Percentiles rank a stretch among this genome's conserved stretches.
Evolutionary conservation across 2,113 vertebrate species (phyloP).

Genomic region (Pycnonotus jocosus): DNA sequence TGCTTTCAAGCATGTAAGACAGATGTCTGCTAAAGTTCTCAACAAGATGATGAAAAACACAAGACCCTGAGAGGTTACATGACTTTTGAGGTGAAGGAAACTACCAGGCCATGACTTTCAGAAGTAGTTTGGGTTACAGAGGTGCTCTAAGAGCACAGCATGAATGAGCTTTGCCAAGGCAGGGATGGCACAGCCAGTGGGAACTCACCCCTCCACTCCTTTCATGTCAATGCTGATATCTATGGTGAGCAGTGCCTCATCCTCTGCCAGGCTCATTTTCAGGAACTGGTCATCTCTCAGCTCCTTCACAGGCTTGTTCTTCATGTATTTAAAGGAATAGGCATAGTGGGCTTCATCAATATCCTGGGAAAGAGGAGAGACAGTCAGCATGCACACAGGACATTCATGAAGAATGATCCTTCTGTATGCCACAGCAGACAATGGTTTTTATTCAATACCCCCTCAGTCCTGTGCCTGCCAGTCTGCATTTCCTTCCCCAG

Average conservation of each 20-base stretch:
- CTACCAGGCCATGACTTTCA: not conserved
- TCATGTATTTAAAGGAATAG: slow-evolving; percentile 96
- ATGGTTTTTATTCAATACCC: not conserved
- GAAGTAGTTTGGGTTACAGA: not conserved
- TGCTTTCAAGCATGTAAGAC: not conserved
- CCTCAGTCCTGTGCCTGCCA: not conserved
- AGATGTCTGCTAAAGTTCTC: not conserved
- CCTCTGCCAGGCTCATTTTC: slow-evolving; percentile 93
- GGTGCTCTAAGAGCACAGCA: not conserved
- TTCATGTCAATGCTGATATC: slow-evolving; percentile 96
- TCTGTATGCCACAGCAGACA: not conserved
- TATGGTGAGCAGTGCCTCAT: slow-evolving; percentile 86
- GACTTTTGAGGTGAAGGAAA: not conserved
- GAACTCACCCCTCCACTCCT: slow-evolving; percentile 90
- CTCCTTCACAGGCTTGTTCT: slow-evolving; percentile 97
- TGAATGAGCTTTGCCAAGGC: not conserved
- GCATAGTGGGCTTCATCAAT: slow-evolving; percentile 94
- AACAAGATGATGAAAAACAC: not conserved
- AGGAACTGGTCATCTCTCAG: slow-evolving; percentile 95
- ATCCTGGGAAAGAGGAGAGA: slow-evolving; percentile 73
- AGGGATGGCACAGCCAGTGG: not conserved
- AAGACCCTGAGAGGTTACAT: not conserved
- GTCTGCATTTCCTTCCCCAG: slow-evolving; percentile 8
- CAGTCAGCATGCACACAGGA: not conserved
- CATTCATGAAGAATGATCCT: not conserved